Evolutionary conservation across 2,797 vertebrate genomes (phyloP).

Genomic region (Buphagus erythrorhynchus): DNA sequence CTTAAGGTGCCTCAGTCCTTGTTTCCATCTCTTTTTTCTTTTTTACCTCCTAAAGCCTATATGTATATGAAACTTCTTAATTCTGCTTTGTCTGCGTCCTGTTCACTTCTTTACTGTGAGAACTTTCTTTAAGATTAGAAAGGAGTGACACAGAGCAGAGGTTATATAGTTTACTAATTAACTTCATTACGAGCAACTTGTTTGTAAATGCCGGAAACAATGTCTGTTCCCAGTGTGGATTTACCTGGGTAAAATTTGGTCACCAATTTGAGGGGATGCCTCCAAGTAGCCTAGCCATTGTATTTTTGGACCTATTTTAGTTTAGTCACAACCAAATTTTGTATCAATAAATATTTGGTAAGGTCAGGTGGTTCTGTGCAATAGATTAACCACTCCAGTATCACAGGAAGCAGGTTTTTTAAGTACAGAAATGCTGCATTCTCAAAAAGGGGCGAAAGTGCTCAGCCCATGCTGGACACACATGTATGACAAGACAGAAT

Average conservation of each 20-base stretch:
- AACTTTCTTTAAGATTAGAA: conserved; percentile 69
- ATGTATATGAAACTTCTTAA: conserved; percentile 13
- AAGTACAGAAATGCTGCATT: neutral
- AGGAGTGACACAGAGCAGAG: conserved; percentile 78
- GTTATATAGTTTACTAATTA: conserved; percentile 85
- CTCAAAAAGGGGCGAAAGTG: neutral
- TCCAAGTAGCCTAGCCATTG: neutral
- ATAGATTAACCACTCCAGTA: neutral
- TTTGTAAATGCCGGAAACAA: conserved; percentile 72
- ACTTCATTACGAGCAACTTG: conserved; percentile 72
- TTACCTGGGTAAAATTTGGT: conserved; percentile 12
- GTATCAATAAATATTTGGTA: neutral
- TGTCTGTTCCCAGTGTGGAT: neutral
- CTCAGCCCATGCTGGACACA: neutral
- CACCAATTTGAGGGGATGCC: neutral
- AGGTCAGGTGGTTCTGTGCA: neutral
- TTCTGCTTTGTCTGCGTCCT: conserved; percentile 54
- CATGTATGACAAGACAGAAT: neutral
- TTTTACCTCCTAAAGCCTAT: neutral
- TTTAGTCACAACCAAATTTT: neutral
- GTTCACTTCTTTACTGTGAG: conserved; percentile 38
- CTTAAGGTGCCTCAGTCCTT: neutral
- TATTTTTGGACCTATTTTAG: neutral
- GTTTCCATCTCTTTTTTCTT: neutral
- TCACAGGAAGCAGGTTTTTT: neutral